phyloP scores from a whole-genome alignment of 2,113 vertebrate genomes.

The Butorides virescens region DNA sequence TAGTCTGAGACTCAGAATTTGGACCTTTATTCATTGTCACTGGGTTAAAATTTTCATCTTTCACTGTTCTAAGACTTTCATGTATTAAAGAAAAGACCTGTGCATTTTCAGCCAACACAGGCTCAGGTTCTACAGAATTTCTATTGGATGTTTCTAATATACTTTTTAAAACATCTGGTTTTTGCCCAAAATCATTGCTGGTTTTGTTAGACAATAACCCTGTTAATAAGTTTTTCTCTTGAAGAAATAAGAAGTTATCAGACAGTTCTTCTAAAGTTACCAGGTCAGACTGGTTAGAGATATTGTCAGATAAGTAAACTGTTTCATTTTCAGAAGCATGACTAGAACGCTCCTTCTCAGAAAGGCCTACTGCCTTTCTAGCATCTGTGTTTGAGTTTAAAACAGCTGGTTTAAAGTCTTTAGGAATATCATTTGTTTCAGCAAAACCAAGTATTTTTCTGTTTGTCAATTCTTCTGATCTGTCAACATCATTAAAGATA shows the following conservation, averaged over 20 bases:
- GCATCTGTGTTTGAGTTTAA: constrained; percentile 20
- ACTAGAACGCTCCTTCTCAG: constrained; percentile 32
- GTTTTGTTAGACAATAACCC: constrained; percentile 63
- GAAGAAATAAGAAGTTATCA: constrained; percentile 90
- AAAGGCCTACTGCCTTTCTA: neutral
- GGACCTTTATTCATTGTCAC: neutral
- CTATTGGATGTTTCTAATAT: constrained; percentile 70
- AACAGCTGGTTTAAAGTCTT: constrained; percentile 40
- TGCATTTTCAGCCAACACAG: constrained; percentile 28
- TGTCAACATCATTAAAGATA: constrained; percentile 81
- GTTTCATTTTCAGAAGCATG: constrained; percentile 59
- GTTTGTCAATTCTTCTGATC: constrained; percentile 70
- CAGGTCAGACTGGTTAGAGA: constrained; percentile 54
- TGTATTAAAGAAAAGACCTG: constrained; percentile 52
- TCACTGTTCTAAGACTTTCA: constrained; percentile 36
- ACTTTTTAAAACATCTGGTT: constrained; percentile 66
- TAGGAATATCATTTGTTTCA: constrained; percentile 73
- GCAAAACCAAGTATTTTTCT: constrained; percentile 78
- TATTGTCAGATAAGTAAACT: constrained; percentile 39
- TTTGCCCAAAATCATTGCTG: constrained; percentile 46
- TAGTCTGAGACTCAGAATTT: constrained; percentile 26
- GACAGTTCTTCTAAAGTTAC: constrained; percentile 80
- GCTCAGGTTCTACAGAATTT: constrained; percentile 65
- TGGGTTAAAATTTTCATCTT: constrained; percentile 66
- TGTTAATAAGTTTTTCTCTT: constrained; percentile 84